Percentiles rank a stretch among this genome's conserved stretches.
Conservation (phyloP, 2,113 vertebrate species). For the Amazona guildingii region DNA sequence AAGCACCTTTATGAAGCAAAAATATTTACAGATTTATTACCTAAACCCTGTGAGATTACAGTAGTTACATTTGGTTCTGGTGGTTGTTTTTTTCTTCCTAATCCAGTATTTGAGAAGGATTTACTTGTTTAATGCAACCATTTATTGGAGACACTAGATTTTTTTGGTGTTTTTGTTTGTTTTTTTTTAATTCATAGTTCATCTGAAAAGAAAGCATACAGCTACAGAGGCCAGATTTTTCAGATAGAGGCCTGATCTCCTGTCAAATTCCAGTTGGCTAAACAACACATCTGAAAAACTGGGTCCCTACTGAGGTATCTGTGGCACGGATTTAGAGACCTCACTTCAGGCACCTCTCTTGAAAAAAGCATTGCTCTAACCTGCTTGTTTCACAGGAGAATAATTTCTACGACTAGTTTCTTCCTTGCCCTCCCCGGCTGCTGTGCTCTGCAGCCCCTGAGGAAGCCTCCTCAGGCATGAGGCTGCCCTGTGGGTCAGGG, state of each 20-base stretch:
- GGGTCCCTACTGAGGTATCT: neutral
- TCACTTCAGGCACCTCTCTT: neutral
- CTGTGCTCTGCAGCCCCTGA: neutral
- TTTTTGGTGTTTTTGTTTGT: neutral
- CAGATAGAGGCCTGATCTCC: neutral
- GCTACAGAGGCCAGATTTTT: neutral
- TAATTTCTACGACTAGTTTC: neutral
- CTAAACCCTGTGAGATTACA: constrained; percentile 31
- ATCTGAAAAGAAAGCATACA: neutral
- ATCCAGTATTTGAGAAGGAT: constrained; percentile 18
- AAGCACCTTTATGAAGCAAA: neutral
- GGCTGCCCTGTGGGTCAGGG: neutral
- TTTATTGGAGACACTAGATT: neutral
- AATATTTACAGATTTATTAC: constrained; percentile 23
- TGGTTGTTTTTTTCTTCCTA: neutral
- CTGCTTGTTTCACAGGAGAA: neutral
- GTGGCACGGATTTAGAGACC: neutral
- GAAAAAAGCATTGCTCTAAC: neutral
- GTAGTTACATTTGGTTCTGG: neutral
- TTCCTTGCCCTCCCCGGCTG: neutral
- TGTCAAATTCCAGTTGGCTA: neutral
- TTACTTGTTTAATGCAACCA: constrained; percentile 24
- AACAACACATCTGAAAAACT: neutral
- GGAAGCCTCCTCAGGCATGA: neutral
- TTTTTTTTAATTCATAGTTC: neutral